Base-by-base conservation (phyloP, 2,113 vertebrate genomes). In the Pampusana beccarii region DNA sequence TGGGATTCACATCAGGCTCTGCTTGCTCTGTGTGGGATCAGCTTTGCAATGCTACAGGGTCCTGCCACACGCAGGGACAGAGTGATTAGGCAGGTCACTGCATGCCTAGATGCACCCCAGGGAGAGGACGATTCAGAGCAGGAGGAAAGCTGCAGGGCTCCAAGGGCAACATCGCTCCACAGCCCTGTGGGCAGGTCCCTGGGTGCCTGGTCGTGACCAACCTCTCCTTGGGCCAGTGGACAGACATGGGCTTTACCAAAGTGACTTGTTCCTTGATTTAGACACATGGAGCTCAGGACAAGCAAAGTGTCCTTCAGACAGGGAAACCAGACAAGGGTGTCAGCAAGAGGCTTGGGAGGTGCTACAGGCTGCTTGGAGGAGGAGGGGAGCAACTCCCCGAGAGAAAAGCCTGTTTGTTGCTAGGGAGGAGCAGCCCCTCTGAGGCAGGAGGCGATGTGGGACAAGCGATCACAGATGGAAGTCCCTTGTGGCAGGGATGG, bases 391-490 rank as follows among this genome's bases (percentile, higher is more conserved):
- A 57, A 57, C 34, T 64, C 4, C 33, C 15, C 10, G 12, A 46
- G 48, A 10, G 0, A 2, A 73, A 40, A 54, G 5, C 48, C 53
- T 13, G 14, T 38, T 56, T 31, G 20, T 44, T 56, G 56, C 36
- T 50, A 67, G 5, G 61, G 57, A 92, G n/a, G 40, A 86, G 24
- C 70, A 82, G 34, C 50, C 62, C 18, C 48, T 34, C 9, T 0
- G 0, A 67, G 34, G 57, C 66, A 67, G 74, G 70, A 80, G 78
- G 44, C 57, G 66, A 75, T 0, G 0, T 19, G 61, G 33, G 56
- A 74, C 0, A 0, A 75, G 38, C 1, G 0, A 44, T 40, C 2
- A 2, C 51, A 34, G 67, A 29, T 61, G 7, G 16, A 91, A 61
- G 58, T 57, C 44, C n/a, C 44, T 24, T 2, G 6, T 58, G 67